Percentiles rank a stretch among this genome's conserved stretches.
These are phyloP conservation scores for Marcusenius ussheri DNA, from an alignment of 2,113 vertebrate genomes.

Conservation along the genomic window DNA sequence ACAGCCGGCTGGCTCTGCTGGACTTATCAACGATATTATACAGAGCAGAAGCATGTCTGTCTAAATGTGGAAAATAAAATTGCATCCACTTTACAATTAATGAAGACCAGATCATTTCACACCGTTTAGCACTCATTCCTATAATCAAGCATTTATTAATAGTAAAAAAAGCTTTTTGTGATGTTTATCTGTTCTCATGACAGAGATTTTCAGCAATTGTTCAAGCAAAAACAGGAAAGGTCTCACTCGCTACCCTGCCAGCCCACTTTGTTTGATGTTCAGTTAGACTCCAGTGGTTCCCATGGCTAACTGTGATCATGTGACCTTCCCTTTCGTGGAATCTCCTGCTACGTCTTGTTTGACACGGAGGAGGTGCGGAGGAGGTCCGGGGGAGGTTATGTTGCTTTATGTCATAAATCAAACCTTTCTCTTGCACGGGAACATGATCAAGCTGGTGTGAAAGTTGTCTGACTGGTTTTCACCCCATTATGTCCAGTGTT, in stretches of 20 bases:
- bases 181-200: background rate
- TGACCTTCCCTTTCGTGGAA: background rate
- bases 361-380: background rate
- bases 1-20: background rate
- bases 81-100: background rate
- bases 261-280: background rate
- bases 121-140: background rate
- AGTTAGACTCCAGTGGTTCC: background rate
- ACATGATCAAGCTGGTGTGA: background rate
- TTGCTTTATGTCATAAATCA: background rate
- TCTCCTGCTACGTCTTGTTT: background rate
- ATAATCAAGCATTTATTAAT: background rate
- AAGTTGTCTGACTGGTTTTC: background rate
- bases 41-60: background rate
- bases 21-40: background rate
- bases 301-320: background rate
- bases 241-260: background rate
- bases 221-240: background rate
- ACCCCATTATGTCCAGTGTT: background rate
- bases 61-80: background rate
- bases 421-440: background rate
- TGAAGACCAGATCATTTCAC: background rate
- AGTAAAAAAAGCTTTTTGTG: background rate
- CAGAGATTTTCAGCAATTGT: background rate
- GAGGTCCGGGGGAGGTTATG: background rate